Evolutionary conservation across 2,113 vertebrate species (phyloP).

Genomic region (Gallinago media): DNA sequence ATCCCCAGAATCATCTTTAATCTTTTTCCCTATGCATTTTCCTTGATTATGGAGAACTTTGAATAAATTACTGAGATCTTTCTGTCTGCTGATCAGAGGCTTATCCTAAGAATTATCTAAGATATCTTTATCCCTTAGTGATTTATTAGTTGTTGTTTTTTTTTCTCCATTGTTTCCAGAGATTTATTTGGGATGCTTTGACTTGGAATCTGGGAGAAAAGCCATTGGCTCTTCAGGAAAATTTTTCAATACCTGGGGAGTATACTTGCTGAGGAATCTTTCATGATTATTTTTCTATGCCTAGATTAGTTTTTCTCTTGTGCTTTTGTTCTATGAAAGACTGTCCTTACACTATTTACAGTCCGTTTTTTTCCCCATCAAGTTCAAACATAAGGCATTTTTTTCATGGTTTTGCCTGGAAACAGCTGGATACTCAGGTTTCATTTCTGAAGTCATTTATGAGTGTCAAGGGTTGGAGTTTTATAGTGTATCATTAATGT

Average conservation of each 20-base stretch:
- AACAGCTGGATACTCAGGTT: background rate
- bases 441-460: background rate
- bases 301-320: background rate
- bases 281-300: background rate
- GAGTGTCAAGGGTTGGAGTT: background rate
- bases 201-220: background rate
- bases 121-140: background rate
- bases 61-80: background rate
- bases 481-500: background rate
- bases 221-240: background rate
- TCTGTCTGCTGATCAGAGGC: background rate
- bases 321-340: background rate
- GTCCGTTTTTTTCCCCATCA: background rate
- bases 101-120: background rate
- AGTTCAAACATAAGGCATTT: background rate
- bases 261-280: background rate
- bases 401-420: background rate
- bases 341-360: background rate
- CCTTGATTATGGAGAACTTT: background rate
- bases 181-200: background rate
- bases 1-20: background rate
- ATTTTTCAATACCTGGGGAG: background rate
- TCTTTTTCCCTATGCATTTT: background rate
- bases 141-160: background rate
- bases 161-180: background rate